Evolutionary conservation across 2,113 vertebrate species (phyloP).

Genomic region (Sorex araneus): DNA sequence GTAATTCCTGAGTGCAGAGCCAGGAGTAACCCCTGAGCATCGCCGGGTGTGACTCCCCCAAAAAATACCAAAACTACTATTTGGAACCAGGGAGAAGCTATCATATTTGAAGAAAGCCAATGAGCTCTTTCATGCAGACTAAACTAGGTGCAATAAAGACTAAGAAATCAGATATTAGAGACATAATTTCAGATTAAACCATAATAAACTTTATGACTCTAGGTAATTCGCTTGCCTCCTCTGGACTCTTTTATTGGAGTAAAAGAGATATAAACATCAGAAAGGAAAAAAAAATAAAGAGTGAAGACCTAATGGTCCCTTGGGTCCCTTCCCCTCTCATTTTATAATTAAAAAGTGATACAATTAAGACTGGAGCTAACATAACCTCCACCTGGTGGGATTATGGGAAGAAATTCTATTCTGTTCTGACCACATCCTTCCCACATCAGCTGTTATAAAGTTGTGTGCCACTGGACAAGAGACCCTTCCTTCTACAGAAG

Average conservation of each 20-base stretch:
- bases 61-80: too few relatives aligned
- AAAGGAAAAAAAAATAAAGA: not conserved
- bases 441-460: not conserved
- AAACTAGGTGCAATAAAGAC: not conserved
- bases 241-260: conserved; percentile 9
- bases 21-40: too few relatives aligned
- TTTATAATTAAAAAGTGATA: conserved; percentile 41
- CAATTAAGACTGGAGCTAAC: not conserved
- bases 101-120: conserved; percentile 52
- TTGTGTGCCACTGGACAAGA: not conserved
- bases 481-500: not conserved
- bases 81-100: conserved; percentile 14
- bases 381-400: not conserved
- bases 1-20: too few relatives aligned
- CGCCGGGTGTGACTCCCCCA: too few relatives aligned
- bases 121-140: not conserved
- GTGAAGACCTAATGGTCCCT: conserved; percentile 1
- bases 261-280: too few relatives aligned
- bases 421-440: not conserved
- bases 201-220: conserved; percentile 38
- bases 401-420: not conserved
- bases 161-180: conserved; percentile 27
- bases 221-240: conserved; percentile 34
- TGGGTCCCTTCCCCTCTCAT: conserved; percentile 22
- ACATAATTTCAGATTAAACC: not conserved